phyloP scores from a whole-genome alignment of 92 coral and sea anemone species.

The Pocillopora grandis region DNA sequence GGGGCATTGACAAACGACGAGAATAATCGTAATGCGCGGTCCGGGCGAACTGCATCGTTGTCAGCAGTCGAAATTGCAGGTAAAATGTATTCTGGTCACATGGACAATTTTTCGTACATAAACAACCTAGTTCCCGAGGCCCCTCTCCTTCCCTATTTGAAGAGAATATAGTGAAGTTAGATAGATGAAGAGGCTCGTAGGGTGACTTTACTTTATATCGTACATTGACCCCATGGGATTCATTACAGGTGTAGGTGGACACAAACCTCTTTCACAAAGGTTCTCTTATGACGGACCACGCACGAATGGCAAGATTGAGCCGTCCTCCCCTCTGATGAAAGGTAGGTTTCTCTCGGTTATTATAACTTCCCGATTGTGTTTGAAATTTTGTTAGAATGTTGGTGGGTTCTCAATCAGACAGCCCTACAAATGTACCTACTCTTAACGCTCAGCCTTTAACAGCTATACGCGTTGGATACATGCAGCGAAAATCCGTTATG shows the following conservation, averaged over 20 bases:
- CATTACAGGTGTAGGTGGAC: not conserved
- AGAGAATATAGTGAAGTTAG: not conserved
- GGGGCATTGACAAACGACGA: not conserved
- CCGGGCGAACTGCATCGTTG: conserved; percentile 20
- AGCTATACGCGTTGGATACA: too few species aligned
- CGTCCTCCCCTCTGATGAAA: not conserved
- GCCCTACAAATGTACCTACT: too few species aligned
- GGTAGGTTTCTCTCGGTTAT: too few species aligned
- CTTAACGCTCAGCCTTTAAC: too few species aligned
- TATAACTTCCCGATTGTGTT: too few species aligned
- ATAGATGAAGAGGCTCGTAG: too few species aligned
- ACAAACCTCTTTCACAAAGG: conserved; percentile 15
- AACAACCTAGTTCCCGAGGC: too few species aligned
- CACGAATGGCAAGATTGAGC: not conserved
- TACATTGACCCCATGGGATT: not conserved
- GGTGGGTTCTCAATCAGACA: too few species aligned
- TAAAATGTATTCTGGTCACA: not conserved
- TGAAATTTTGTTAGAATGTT: too few species aligned
- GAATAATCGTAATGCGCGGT: not conserved
- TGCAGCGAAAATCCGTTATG: too few species aligned
- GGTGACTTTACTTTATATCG: too few species aligned
- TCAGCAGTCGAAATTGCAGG: conserved; percentile 24
- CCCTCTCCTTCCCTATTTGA: not conserved
- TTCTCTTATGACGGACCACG: not conserved
- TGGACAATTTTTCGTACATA: too few species aligned